Evolutionary conservation across 2,113 vertebrate species (phyloP).

Genomic region (Campylomormyrus numenius): DNA sequence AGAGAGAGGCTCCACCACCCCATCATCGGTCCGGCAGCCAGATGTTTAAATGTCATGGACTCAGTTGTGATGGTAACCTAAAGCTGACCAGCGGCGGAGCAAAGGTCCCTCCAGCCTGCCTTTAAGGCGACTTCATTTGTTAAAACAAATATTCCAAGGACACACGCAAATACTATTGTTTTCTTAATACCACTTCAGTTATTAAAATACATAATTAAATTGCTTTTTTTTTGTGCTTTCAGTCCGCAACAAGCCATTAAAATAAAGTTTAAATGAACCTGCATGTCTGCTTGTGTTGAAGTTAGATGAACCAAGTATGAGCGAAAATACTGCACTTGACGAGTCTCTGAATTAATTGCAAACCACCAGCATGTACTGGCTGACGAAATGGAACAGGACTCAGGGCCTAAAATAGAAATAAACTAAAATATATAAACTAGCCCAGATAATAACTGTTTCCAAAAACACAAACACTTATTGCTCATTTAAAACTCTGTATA

Average conservation of each 20-base stretch:
- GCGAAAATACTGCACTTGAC: background rate
- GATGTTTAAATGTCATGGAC: slow-evolving; percentile 3
- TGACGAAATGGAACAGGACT: background rate
- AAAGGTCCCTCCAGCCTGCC: background rate
- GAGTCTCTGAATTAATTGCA: background rate
- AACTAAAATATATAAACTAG: background rate
- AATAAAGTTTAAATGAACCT: background rate
- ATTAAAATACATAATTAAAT: background rate
- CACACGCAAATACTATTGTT: background rate
- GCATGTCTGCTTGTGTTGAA: background rate
- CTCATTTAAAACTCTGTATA: background rate
- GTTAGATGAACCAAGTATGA: background rate
- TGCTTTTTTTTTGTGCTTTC: background rate
- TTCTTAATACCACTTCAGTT: background rate
- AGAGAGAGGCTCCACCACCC: background rate
- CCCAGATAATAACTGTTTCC: background rate
- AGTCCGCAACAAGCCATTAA: background rate
- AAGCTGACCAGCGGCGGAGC: background rate
- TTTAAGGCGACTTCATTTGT: background rate
- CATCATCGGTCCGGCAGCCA: background rate
- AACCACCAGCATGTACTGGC: background rate
- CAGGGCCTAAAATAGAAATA: background rate
- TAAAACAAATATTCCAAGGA: background rate
- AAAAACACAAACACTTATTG: background rate
- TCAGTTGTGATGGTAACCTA: slow-evolving; percentile 9